Percentiles rank a stretch among this genome's conserved stretches.
phyloP scores from a whole-genome alignment of 2,113 vertebrate genomes.

The Phaethornis superciliosus region DNA sequence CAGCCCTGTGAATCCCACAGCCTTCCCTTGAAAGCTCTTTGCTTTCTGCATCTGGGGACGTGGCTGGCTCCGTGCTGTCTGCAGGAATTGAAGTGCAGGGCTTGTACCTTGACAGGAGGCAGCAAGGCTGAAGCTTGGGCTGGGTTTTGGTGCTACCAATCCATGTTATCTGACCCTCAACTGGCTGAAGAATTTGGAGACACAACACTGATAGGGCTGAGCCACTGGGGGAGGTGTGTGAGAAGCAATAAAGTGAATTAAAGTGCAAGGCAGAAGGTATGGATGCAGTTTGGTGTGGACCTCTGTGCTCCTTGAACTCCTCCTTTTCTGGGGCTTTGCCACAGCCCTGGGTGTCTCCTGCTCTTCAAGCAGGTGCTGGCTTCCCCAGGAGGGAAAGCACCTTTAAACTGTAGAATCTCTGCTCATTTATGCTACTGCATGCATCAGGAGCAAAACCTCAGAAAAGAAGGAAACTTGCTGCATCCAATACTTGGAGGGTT shows the following conservation, averaged over 20 bases:
- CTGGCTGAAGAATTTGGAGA: background rate
- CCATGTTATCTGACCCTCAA: background rate
- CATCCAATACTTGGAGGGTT: background rate
- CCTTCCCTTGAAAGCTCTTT: background rate
- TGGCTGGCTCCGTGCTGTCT: background rate
- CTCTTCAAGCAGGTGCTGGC: background rate
- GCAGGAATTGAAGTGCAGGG: background rate
- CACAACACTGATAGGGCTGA: background rate
- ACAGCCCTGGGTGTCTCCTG: rapidly evolving
- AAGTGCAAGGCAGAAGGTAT: background rate
- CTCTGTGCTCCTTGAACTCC: no score
- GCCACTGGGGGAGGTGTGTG: background rate
- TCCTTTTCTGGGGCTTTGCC: rapidly evolving
- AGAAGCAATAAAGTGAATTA: background rate
- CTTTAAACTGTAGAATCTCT: background rate
- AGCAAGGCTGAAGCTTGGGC: background rate
- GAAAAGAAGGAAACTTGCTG: background rate
- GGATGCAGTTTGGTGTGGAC: background rate
- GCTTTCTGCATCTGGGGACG: background rate
- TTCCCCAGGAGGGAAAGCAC: background rate
- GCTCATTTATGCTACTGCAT: rapidly evolving
- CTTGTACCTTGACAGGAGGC: background rate
- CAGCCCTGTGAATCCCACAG: background rate
- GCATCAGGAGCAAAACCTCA: background rate
- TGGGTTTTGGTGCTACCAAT: background rate